A percentile compares a stretch with the other conserved stretches of the same genome.
phyloP scores from a whole-genome alignment of 2,113 vertebrate species.

The Turnix velox region DNA sequence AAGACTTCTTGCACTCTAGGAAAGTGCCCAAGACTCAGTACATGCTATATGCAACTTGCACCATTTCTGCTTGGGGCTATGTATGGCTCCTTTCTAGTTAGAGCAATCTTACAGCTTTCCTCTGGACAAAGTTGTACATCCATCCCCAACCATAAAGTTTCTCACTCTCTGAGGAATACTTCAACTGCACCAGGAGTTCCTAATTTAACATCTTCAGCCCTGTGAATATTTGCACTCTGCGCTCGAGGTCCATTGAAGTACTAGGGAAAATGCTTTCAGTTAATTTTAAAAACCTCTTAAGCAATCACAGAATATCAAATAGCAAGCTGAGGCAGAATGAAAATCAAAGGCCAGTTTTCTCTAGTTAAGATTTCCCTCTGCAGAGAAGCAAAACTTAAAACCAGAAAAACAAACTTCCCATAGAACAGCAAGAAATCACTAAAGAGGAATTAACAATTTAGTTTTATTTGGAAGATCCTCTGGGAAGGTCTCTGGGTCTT shows the following conservation, averaged over 20 bases:
- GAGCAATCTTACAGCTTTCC: neutral
- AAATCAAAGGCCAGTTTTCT: neutral
- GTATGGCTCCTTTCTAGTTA: neutral
- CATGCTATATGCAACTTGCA: neutral
- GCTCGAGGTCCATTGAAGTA: neutral
- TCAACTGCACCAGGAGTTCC: neutral
- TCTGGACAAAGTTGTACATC: neutral
- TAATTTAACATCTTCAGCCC: neutral
- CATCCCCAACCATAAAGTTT: neutral
- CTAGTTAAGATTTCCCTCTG: neutral
- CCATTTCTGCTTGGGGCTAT: neutral
- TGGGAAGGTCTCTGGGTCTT: neutral
- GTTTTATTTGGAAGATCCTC: neutral
- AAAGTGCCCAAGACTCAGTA: neutral
- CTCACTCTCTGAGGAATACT: neutral
- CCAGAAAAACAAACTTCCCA: neutral
- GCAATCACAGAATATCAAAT: fast-evolving
- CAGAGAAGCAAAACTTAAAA: neutral
- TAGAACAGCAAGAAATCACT: neutral
- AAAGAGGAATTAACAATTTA: neutral
- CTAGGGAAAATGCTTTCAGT: neutral
- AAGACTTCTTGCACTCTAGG: neutral
- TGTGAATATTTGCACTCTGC: neutral
- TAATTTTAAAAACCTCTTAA: neutral
- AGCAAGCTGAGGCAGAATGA: neutral